Base-by-base conservation (phyloP, 2,797 vertebrate species). In the Melanotaenia boesemani region DNA sequence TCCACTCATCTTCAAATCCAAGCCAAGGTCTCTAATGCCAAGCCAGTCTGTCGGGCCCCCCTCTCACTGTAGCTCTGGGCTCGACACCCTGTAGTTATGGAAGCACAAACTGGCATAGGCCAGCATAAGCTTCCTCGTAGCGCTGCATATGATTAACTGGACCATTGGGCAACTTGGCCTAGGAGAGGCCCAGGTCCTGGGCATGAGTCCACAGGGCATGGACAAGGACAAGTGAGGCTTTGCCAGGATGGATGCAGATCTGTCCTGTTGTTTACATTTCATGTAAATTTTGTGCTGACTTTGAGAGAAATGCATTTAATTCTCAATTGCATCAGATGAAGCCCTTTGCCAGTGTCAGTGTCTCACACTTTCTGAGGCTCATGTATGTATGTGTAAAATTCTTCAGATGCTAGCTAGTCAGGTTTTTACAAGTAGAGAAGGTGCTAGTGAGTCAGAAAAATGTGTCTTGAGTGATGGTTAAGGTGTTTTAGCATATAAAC, bases 81-180 rank as follows among this genome's bases (percentile, higher is more conserved):
- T 88, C 66, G 69, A 88, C 88, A 79, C 82, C 88, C 89, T 70
- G 80, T 80, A 41, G 87, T 81, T 74, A 88, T 10, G 76, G 80
- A 90, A 86, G 81, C 88, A 87, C 72, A 80, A 82, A 88, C 88
- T 91, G 90, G 89, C 84, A 89, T 84, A 70, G 85, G 86, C 73
- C 86, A 87, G 74, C 91, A 91, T 85, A 91, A 86, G 88, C 91
- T 92, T 93, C 89, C 92, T 93, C 72, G 79, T 86, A 84, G 92
- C 90, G 64, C 93, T 92, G 94, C 93, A 93, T 94, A 93, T 94
- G 91, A 94, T 95, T 95, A 93, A 87, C 91, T 93, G 93, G 92
- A 91, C 91, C 89, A 94, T 93, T 94, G 93, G 90, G 93, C 89
- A 94, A 91, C 89, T 92, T 92, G 93, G 93, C 91, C 89, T 78